A percentile compares a stretch with the other conserved stretches of the same genome.
Conservation (phyloP, 1,140 invertebrate species). For the Wiebesia pumilae region DNA sequence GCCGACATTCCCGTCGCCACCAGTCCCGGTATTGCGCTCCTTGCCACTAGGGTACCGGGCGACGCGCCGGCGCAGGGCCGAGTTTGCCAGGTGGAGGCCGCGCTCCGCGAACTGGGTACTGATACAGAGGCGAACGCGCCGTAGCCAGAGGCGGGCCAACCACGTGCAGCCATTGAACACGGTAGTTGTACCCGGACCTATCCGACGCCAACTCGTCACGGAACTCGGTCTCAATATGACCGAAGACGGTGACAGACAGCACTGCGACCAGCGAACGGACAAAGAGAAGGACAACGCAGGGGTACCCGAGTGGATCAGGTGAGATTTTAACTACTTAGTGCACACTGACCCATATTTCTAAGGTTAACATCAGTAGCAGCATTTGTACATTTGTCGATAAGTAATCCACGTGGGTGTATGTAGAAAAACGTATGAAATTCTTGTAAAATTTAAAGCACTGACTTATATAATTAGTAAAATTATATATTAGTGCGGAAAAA, state of each 20-base stretch:
- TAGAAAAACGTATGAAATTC: too few species aligned
- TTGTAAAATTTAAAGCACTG: too few species aligned
- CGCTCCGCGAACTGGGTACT: conserved; percentile 39
- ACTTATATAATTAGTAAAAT: too few species aligned
- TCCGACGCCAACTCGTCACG: conserved; percentile 1
- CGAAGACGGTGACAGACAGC: not conserved
- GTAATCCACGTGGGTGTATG: too few species aligned
- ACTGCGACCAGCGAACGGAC: not conserved
- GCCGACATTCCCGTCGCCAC: conserved; percentile 67
- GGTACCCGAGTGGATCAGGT: conserved; percentile 15
- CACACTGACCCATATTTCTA: too few species aligned
- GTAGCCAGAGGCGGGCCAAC: conserved; percentile 40
- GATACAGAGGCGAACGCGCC: conserved; percentile 3
- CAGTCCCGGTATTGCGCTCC: conserved; percentile 54
- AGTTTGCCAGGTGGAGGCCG: not conserved
- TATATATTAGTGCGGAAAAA: too few species aligned
- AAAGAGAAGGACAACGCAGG: not conserved
- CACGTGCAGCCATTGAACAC: conserved; percentile 46
- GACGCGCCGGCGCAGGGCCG: conserved; percentile 15
- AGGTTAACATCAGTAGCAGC: too few species aligned
- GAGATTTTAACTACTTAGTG: not conserved
- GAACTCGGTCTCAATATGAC: conserved; percentile 25
- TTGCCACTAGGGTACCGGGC: not conserved
- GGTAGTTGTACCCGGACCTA: conserved; percentile 4
- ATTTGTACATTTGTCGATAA: too few species aligned